Conservation (phyloP, 2,888 invertebrate species). For the Harpagoxenus sublaevis region DNA sequence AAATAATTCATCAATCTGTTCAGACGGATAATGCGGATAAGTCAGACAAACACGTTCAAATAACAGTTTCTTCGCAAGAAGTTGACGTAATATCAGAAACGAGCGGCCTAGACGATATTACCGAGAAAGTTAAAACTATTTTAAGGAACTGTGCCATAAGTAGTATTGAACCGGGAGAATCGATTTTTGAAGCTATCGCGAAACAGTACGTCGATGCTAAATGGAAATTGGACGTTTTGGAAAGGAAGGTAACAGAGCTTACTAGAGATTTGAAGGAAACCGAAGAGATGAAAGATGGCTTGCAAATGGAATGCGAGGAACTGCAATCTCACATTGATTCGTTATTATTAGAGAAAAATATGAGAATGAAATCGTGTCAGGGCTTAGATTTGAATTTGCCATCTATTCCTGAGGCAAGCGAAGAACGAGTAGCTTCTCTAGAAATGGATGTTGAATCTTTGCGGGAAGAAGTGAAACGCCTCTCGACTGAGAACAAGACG, state of each 20-base stretch:
- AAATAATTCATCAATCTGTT: conserved; percentile 45
- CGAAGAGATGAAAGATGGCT: conserved; percentile 79
- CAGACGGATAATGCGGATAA: conserved; percentile 59
- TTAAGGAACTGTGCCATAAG: conserved; percentile 85
- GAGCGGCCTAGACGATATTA: conserved; percentile 71
- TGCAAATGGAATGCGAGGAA: conserved; percentile 83
- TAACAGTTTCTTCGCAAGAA: neutral
- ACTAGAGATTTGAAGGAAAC: conserved; percentile 80
- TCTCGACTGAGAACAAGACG: conserved; percentile 83
- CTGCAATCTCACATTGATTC: conserved; percentile 84
- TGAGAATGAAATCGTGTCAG: conserved; percentile 11
- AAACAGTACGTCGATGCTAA: conserved; percentile 79
- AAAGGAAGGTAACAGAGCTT: conserved; percentile 83
- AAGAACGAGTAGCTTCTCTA: conserved; percentile 81
- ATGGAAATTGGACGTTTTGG: conserved; percentile 85
- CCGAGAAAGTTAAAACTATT: conserved; percentile 72
- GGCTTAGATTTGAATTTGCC: conserved; percentile 79
- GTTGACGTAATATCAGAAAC: neutral
- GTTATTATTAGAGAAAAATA: conserved; percentile 74
- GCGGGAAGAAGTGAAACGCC: conserved; percentile 85
- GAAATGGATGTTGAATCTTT: conserved; percentile 84
- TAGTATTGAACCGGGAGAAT: conserved; percentile 79
- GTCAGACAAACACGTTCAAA: conserved; percentile 65
- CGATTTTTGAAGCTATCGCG: conserved; percentile 79
- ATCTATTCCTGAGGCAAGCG: conserved; percentile 84